Conservation (phyloP, 1,140 invertebrate genomes). For the Ladona fulva region DNA sequence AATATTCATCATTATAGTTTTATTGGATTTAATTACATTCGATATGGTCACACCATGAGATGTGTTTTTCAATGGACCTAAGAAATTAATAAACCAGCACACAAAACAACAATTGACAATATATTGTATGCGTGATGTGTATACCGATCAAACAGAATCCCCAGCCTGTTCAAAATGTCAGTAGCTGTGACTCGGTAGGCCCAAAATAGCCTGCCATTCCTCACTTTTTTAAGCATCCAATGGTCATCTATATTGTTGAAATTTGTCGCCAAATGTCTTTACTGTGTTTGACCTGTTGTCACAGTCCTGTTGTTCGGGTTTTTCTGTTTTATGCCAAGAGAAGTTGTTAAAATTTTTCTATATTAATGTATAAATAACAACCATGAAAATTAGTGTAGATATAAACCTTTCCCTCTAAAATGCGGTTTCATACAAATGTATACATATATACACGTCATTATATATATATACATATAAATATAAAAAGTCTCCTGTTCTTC, state of each 20-base stretch:
- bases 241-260: conserved; percentile 16
- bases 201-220: background rate
- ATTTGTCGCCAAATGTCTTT: conserved; percentile 18
- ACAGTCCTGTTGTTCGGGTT: conserved; percentile 17
- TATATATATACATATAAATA: conserved; percentile 16
- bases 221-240: background rate
- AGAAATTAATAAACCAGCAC: background rate
- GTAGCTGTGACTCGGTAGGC: conserved; percentile 15
- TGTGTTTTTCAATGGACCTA: background rate
- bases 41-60: background rate
- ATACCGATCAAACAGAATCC: conserved; percentile 3
- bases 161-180: conserved; percentile 13
- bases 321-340: conserved; percentile 21
- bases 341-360: conserved; percentile 24
- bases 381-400: conserved; percentile 22
- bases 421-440: conserved; percentile 24
- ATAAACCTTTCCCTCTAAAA: conserved; percentile 15
- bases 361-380: conserved; percentile 23
- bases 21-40: conserved; percentile 11
- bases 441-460: conserved; percentile 19
- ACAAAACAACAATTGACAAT: conserved; percentile 20
- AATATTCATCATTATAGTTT: conserved; percentile 3
- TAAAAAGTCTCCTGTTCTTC: conserved; percentile 23
- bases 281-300: conserved; percentile 21
- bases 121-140: conserved; percentile 21